Evolutionary conservation across 2,113 vertebrate species (phyloP), one percentile per base, ranked within the genome.

Genomic region (Aptenodytes forsteri): DNA sequence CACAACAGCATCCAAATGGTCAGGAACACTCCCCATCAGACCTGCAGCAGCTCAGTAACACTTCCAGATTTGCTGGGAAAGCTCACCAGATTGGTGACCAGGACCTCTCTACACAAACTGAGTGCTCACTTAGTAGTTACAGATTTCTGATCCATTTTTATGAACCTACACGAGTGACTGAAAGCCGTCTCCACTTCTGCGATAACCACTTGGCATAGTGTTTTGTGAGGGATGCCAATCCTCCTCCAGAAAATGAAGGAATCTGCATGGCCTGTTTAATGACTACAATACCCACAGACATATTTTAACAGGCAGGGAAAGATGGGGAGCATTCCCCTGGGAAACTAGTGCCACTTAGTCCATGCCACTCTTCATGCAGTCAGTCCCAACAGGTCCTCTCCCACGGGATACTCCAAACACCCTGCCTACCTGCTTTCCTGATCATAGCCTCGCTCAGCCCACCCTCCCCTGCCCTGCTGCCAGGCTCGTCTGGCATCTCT

Each of bases 171-270:
- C 2, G 3, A 46, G 61, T 2, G 10, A 77, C 15, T 13, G n/a
- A 71, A 66, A 77, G 29, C 7, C 0, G 0, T 32, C 25, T 40
- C n/a, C 15, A 10, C 25, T 42, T 50, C 7, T 32, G 23, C 2
- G 4, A 40, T 19, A 61, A 29, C 18, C 14, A 19, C 8, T 29
- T 52, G 17, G 16, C 13, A 7, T 7, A 16, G 32, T 7, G 15
- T 67, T 77, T 36, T 30, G 20, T 3, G 32, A 46, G n/a, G 29
- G 16, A 69, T 30, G 2, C 23, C 13, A 54, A 3, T 21, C 20
- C 16, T 52, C 36, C 36, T 25, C 22, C 47, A 29, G 25, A 15
- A 18, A 27, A 73, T 7, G 2, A 77, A 32, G 49, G 16, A 47
- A 65, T 4, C 8, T 0, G 29, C 26, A 30, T 7, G 13, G 17